A percentile compares a stretch with the other conserved stretches of the same genome.
These are phyloP conservation scores for Panagrolaimus sp. DNA, from an alignment of 1,140 invertebrate genomes.

Conservation along the genomic window DNA sequence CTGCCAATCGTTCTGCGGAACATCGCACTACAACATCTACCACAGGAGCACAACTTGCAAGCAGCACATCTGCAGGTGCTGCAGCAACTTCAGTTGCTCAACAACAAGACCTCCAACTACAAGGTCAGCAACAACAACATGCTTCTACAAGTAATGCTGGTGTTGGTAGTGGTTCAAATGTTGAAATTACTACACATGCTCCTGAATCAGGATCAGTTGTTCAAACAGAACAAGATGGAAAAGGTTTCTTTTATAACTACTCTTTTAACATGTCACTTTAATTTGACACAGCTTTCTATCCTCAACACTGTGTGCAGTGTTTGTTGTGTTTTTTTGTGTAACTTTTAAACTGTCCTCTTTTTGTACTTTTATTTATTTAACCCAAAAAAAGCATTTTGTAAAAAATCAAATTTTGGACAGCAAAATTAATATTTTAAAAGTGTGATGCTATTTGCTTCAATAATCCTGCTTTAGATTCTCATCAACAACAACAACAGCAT, in stretches of 20 bases:
- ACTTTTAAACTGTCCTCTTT: background rate
- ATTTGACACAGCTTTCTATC: constrained; percentile 1
- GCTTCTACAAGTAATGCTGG: background rate
- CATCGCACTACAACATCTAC: background rate
- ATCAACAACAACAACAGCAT: background rate
- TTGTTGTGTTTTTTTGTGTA: constrained; percentile 1
- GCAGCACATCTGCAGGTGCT: background rate
- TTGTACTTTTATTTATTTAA: background rate
- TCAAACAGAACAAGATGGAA: background rate
- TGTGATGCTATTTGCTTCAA: constrained; percentile 2
- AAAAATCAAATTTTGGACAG: too few relatives aligned
- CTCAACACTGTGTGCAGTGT: background rate
- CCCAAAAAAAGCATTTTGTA: too few relatives aligned
- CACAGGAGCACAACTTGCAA: background rate
- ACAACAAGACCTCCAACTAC: background rate
- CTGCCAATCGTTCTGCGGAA: constrained; percentile 9
- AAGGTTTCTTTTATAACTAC: constrained; percentile 10
- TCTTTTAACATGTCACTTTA: constrained; percentile 2
- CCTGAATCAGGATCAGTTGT: background rate
- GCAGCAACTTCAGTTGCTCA: background rate
- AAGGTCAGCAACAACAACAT: background rate
- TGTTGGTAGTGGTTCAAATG: background rate
- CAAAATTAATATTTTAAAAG: background rate
- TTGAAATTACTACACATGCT: background rate
- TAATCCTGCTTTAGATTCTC: constrained; percentile 10